Conservation (phyloP, 2,888 invertebrate genomes). For the Tiliacea aurago region DNA sequence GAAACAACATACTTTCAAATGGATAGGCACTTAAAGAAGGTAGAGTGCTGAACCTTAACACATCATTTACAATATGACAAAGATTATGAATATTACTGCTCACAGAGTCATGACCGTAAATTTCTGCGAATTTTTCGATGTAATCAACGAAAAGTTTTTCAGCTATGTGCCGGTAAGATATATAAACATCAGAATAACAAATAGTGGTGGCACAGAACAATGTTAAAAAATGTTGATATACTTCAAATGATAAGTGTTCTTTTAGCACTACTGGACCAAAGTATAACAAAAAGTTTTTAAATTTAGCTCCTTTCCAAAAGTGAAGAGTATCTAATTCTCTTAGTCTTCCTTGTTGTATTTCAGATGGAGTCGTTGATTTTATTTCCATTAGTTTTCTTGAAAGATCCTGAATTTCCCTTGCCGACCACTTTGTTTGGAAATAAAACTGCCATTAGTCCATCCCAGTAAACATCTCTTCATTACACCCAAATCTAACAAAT, state of each 20-base stretch:
- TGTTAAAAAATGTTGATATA: conserved; percentile 18
- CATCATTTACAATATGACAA: conserved; percentile 15
- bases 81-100: conserved; percentile 14
- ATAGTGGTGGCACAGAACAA: conserved; percentile 21
- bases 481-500: conserved; percentile 25
- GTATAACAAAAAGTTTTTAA: conserved; percentile 16
- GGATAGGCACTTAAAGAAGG: conserved; percentile 13
- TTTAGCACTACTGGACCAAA: conserved; percentile 12
- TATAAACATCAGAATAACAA: conserved; percentile 27
- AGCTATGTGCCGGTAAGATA: conserved; percentile 16
- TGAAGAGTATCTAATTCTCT: conserved; percentile 4
- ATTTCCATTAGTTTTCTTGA: conserved; percentile 1
- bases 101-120: conserved; percentile 11
- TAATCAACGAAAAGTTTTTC: conserved; percentile 7
- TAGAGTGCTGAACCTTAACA: conserved; percentile 4
- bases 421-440: conserved; percentile 8
- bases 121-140: conserved; percentile 15
- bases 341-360: not conserved
- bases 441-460: conserved; percentile 18
- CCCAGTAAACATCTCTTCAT: conserved; percentile 30
- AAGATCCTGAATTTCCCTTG: conserved; percentile 17
- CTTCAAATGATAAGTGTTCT: conserved; percentile 6
- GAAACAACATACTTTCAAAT: conserved; percentile 6
- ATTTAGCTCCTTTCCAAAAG: conserved; percentile 13
- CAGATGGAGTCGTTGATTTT: conserved; percentile 2